Conservation (phyloP, 2,797 vertebrate species). For the Cottoperca gobio region DNA sequence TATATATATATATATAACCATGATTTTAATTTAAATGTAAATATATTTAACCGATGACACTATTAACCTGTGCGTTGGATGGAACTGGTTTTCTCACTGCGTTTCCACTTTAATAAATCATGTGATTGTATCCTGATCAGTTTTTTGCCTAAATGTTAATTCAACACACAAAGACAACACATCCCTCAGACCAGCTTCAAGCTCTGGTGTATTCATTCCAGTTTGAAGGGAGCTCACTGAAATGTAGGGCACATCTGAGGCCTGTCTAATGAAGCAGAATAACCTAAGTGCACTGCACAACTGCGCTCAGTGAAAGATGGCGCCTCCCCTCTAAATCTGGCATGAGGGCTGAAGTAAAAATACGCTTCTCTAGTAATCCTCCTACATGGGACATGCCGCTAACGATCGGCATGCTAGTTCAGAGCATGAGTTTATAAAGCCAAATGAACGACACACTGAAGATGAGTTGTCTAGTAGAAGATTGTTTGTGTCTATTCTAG, state of each 20-base stretch:
- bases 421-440: background rate
- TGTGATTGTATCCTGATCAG: background rate
- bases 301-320: slow-evolving; percentile 5
- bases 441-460: background rate
- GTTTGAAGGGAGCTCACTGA: background rate
- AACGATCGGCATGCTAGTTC: background rate
- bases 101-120: slow-evolving; percentile 10
- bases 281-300: background rate
- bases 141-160: background rate
- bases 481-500: background rate
- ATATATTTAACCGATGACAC: background rate
- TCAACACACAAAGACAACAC: background rate
- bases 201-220: background rate
- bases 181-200: background rate
- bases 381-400: background rate
- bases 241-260: slow-evolving; percentile 33
- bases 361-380: background rate
- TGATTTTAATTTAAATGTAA: background rate
- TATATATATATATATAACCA: too few species aligned
- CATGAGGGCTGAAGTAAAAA: background rate
- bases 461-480: background rate
- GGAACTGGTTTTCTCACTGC: background rate
- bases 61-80: background rate
- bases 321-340: background rate
- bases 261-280: slow-evolving; percentile 6